Percentiles rank a stretch among this genome's conserved stretches.
phyloP scores from a whole-genome alignment of 2,888 invertebrate genomes.

The Xanthorhoe spadicearia region DNA sequence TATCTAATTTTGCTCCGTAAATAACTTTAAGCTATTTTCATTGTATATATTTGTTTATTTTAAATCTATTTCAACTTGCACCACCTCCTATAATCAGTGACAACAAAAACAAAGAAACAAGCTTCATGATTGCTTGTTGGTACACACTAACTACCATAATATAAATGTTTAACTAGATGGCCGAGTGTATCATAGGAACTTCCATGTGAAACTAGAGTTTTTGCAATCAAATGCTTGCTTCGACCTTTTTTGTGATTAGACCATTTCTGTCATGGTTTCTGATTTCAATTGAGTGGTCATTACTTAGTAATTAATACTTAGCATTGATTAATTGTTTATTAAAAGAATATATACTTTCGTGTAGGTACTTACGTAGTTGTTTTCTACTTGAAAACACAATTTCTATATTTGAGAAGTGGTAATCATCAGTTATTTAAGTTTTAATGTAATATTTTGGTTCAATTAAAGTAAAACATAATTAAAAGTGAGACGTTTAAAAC shows the following conservation, averaged over 20 bases:
- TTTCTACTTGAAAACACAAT: too few relatives aligned
- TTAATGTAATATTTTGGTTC: too few relatives aligned
- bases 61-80: slow-evolving; percentile 6
- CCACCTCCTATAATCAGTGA: slow-evolving; percentile 23
- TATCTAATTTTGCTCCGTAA: too few relatives aligned
- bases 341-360: too few relatives aligned
- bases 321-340: not conserved
- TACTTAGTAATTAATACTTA: not conserved
- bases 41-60: too few relatives aligned
- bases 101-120: slow-evolving; percentile 28
- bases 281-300: slow-evolving; percentile 10
- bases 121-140: slow-evolving; percentile 4
- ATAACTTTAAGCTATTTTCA: too few relatives aligned
- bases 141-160: not conserved
- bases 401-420: too few relatives aligned
- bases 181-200: slow-evolving; percentile 18
- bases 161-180: slow-evolving; percentile 4
- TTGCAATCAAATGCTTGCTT: slow-evolving; percentile 21
- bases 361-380: too few relatives aligned
- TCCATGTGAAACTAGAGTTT: slow-evolving; percentile 36
- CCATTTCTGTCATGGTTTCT: slow-evolving; percentile 16
- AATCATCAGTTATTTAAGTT: too few relatives aligned
- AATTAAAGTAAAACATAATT: too few relatives aligned
- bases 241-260: slow-evolving; percentile 8
- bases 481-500: too few relatives aligned